Evolutionary conservation across 2,113 vertebrate species (phyloP).

Genomic region (Galeopterus variegatus): DNA sequence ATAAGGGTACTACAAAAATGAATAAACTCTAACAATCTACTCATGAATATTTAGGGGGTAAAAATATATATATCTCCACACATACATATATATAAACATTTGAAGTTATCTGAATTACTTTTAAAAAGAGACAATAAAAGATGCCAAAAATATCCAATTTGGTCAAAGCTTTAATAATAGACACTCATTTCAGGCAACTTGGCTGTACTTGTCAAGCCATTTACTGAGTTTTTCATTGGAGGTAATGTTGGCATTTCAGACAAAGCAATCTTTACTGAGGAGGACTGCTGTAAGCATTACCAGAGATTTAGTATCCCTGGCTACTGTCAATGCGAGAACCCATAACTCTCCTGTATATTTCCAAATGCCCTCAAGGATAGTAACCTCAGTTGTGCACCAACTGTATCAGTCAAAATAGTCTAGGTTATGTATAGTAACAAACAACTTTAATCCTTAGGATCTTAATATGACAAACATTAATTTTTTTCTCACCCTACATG

Average conservation of each 20-base stretch:
- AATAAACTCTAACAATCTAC: neutral
- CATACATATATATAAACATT: neutral
- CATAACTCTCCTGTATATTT: conserved; percentile 11
- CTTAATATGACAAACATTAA: neutral
- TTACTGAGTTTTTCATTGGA: neutral
- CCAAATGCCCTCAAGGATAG: neutral
- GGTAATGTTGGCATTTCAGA: neutral
- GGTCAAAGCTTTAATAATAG: neutral
- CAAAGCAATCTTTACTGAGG: neutral
- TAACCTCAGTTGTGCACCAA: neutral
- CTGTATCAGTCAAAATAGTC: neutral
- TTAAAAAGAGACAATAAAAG: neutral
- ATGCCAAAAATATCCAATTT: neutral
- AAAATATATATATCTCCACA: neutral
- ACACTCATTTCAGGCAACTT: neutral
- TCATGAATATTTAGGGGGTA: neutral
- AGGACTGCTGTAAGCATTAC: neutral
- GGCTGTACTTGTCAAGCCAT: neutral
- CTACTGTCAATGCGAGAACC: neutral
- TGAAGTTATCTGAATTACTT: conserved; percentile 23
- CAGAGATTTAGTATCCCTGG: neutral
- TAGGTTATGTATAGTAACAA: conserved; percentile 13
- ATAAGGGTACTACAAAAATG: conserved; percentile 18
- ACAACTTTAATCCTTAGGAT: neutral
- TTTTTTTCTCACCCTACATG: neutral